Conservation (phyloP, 2,797 vertebrate species). For the Catharus ustulatus region DNA sequence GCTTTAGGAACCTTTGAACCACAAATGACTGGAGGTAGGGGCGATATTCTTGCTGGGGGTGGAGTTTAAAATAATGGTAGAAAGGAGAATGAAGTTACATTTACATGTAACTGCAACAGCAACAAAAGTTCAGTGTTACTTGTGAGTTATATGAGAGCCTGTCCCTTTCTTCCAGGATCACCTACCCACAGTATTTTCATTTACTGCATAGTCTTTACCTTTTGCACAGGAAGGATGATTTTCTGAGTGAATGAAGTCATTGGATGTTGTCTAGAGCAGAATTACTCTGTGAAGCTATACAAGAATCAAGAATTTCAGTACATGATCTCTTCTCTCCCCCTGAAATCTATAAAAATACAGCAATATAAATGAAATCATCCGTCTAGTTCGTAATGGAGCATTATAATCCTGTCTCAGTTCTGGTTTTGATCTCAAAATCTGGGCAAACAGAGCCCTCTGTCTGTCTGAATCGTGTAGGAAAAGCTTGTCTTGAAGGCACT, state of each 20-base stretch:
- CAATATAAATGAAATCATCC: background rate
- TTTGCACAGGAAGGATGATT: background rate
- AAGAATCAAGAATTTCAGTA: background rate
- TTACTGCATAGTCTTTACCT: background rate
- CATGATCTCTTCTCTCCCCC: background rate
- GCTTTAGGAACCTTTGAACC: background rate
- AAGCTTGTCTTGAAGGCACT: background rate
- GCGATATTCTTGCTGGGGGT: background rate
- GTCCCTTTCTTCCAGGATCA: background rate
- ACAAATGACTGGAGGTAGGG: background rate
- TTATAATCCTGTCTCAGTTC: background rate
- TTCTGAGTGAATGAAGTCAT: background rate
- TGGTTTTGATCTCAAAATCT: slow-evolving; percentile 11
- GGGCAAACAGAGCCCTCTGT: slow-evolving; percentile 37
- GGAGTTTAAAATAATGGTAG: background rate
- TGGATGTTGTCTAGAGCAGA: background rate
- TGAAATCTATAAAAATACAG: background rate
- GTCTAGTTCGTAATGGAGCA: background rate
- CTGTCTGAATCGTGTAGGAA: background rate
- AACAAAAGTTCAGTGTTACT: background rate
- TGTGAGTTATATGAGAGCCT: accelerated
- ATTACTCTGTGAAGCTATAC: background rate
- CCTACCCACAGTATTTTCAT: accelerated
- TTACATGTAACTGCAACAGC: background rate
- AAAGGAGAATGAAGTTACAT: background rate